Evolutionary conservation across 2,113 vertebrate species (phyloP).

Genomic region (Mobula hypostoma): DNA sequence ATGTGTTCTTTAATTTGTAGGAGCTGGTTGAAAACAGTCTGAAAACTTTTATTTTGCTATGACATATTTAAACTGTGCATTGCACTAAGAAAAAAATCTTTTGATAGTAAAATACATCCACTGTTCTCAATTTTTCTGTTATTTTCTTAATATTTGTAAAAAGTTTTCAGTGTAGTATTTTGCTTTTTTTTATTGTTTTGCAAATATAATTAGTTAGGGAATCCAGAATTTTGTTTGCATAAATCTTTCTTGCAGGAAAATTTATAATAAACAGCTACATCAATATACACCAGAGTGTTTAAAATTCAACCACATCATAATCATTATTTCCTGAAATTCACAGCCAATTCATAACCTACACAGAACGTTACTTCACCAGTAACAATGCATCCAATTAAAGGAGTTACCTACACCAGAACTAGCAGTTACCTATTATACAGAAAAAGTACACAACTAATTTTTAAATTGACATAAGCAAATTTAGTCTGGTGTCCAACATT

Average conservation of each 20-base stretch:
- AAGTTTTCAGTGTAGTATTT: neutral
- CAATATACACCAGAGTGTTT: neutral
- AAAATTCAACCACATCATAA: neutral
- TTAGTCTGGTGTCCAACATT: neutral
- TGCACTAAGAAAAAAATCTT: neutral
- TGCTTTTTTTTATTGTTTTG: neutral
- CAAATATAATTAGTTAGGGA: neutral
- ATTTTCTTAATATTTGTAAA: neutral
- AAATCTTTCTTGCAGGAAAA: neutral
- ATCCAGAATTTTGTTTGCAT: neutral
- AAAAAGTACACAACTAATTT: neutral
- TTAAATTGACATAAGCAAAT: neutral
- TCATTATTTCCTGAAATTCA: slow-evolving; percentile 6
- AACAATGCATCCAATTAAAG: neutral
- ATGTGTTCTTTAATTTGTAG: slow-evolving; percentile 33
- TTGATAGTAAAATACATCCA: neutral
- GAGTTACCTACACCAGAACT: neutral
- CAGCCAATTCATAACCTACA: neutral
- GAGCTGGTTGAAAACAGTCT: slow-evolving; percentile 14
- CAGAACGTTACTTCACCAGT: neutral
- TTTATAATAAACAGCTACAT: neutral
- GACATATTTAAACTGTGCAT: neutral
- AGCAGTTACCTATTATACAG: neutral
- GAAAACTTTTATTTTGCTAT: slow-evolving; percentile 12
- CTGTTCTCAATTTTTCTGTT: neutral